phyloP scores from a whole-genome alignment of 1,140 invertebrate species.

The Lineus longissimus region DNA sequence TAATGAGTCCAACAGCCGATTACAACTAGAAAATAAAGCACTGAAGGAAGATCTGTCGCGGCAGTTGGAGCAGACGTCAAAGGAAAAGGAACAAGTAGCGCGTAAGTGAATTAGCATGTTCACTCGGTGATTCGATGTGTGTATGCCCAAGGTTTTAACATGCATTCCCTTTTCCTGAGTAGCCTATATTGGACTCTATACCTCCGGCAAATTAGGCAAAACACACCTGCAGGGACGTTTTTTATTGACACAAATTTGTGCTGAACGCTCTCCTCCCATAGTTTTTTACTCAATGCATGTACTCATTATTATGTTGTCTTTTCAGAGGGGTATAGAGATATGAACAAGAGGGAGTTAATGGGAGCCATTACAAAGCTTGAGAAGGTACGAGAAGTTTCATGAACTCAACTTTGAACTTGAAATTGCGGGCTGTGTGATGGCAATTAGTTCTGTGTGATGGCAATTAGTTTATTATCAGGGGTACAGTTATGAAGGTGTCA shows the following conservation, averaged over 20 bases:
- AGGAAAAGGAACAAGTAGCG: not conserved
- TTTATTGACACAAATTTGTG: no score
- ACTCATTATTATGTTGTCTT: not conserved
- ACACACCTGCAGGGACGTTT: no score
- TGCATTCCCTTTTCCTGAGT: no score
- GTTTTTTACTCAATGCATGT: no score
- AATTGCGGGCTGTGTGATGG: no score
- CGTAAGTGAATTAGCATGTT: not conserved
- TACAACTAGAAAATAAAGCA: conserved; percentile 42
- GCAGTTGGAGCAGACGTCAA: conserved; percentile 26
- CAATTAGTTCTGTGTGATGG: no score
- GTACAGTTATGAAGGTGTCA: no score
- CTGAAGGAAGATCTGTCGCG: conserved; percentile 47
- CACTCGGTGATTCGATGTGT: no score
- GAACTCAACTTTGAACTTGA: no score
- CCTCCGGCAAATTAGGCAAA: not conserved
- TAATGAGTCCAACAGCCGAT: conserved; percentile 42
- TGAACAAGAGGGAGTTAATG: conserved; percentile 44
- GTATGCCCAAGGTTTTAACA: no score
- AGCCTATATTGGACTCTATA: conserved; percentile 5
- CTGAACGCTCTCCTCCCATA: no score
- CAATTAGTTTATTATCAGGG: no score
- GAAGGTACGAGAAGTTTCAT: conserved; percentile 27
- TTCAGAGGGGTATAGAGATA: conserved; percentile 48
- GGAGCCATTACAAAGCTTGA: conserved; percentile 31